phyloP scores from a whole-genome alignment of 2,797 vertebrate species.

The Sorex maritimensis region DNA sequence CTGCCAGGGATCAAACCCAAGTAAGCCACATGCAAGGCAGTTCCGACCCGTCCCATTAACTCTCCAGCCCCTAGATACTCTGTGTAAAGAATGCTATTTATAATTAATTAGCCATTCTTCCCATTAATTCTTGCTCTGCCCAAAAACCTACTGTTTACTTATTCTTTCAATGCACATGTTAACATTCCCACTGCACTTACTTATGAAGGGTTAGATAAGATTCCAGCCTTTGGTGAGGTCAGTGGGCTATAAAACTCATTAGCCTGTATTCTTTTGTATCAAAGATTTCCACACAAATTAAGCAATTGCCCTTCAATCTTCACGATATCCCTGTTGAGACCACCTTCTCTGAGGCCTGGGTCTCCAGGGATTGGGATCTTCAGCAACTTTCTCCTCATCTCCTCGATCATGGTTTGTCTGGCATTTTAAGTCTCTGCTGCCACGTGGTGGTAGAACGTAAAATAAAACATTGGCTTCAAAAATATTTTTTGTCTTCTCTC shows the following conservation, averaged over 20 bases:
- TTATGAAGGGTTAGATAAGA: background rate
- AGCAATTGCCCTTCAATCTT: background rate
- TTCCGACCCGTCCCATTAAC: no score
- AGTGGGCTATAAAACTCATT: conserved; percentile 7
- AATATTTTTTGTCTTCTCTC: background rate
- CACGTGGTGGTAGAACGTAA: conserved; percentile 88
- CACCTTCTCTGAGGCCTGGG: background rate
- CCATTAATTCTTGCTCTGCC: background rate
- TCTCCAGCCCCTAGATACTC: background rate
- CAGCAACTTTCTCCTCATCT: background rate
- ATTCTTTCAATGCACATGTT: background rate
- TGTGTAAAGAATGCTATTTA: background rate
- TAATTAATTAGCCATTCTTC: background rate
- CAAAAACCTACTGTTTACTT: background rate
- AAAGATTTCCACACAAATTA: background rate
- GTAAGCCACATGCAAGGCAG: no score
- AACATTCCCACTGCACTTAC: conserved; percentile 16
- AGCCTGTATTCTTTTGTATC: background rate
- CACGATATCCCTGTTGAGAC: background rate
- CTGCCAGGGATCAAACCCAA: no score
- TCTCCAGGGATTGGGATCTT: background rate
- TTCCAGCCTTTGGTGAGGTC: background rate
- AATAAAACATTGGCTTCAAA: conserved; percentile 15
- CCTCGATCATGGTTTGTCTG: background rate
- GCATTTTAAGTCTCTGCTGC: conserved; percentile 89